phyloP scores from a whole-genome alignment of 2,797 vertebrate genomes.

The Phoeniculus purpureus region DNA sequence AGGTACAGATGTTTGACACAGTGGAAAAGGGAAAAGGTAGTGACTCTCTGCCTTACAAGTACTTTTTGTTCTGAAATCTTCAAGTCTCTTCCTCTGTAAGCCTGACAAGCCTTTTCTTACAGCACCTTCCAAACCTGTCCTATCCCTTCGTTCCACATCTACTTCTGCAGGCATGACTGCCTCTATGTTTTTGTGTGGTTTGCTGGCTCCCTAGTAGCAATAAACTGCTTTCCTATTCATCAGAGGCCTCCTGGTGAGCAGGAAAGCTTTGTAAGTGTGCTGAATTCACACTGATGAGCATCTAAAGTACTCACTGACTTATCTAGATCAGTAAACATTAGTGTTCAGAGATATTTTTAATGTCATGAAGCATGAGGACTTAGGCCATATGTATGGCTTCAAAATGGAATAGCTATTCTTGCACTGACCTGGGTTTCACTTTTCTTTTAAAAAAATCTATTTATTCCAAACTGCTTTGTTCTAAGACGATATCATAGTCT shows the following conservation, averaged over 20 bases:
- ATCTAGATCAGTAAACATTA: neutral
- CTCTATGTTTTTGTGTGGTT: neutral
- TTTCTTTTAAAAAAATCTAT: constrained; percentile 26
- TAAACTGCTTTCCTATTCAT: neutral
- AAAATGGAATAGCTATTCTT: neutral
- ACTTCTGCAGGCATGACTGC: accelerated
- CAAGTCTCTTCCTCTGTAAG: neutral
- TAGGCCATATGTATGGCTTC: neutral
- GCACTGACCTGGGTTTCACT: constrained; percentile 14
- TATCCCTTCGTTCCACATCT: neutral
- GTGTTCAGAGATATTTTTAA: neutral
- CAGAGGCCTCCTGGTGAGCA: accelerated
- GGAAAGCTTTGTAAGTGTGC: neutral
- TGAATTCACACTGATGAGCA: neutral
- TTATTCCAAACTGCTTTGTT: constrained; percentile 4
- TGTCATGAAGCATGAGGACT: neutral
- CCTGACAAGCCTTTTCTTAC: neutral
- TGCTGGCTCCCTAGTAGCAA: neutral
- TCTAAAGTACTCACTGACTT: neutral
- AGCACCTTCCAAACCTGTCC: neutral
- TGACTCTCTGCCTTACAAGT: neutral
- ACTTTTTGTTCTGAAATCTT: neutral
- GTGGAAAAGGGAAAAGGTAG: neutral
- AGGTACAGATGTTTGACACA: neutral
- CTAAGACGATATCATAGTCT: constrained; percentile 1